phyloP scores from a whole-genome alignment of 2,888 invertebrate species.

The Eueremaeus valkanovi region DNA sequence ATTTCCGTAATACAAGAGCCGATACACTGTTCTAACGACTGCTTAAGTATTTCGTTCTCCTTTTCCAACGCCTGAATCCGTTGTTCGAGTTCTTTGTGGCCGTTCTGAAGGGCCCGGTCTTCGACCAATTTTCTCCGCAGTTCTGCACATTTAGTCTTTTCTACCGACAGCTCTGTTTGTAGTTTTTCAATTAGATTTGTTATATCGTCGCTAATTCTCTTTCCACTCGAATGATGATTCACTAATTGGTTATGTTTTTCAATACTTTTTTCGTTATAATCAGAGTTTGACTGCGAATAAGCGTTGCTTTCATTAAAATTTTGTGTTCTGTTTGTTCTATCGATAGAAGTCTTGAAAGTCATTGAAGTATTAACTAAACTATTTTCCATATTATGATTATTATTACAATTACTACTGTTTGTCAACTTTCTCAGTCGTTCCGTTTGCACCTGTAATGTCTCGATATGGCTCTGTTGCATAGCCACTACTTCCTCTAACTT shows the following conservation, averaged over 20 bases:
- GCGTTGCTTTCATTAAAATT: neutral
- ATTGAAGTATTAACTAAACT: conserved; percentile 15
- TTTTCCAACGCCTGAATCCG: conserved; percentile 36
- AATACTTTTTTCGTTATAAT: conserved; percentile 6
- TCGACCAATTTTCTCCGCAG: conserved; percentile 20
- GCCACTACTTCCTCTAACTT: conserved; percentile 39
- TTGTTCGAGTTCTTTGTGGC: conserved; percentile 39
- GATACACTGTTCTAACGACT: conserved; percentile 37
- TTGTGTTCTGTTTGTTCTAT: neutral
- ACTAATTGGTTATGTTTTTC: conserved; percentile 28
- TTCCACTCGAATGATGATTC: conserved; percentile 4
- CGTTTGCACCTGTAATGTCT: conserved; percentile 27
- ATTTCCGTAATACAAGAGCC: conserved; percentile 36
- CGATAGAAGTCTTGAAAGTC: conserved; percentile 14
- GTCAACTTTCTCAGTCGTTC: conserved; percentile 1
- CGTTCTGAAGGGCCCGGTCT: neutral
- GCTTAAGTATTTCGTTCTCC: conserved; percentile 38
- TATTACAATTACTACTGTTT: neutral
- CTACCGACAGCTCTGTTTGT: conserved; percentile 9
- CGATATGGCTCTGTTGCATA: conserved; percentile 37
- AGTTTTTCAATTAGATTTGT: conserved; percentile 29
- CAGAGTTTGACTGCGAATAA: neutral
- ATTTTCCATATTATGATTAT: conserved; percentile 3
- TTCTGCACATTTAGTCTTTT: conserved; percentile 18
- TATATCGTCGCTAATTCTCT: conserved; percentile 18